Conservation (phyloP, 2,113 vertebrate species). For the Ameiurus melas region DNA sequence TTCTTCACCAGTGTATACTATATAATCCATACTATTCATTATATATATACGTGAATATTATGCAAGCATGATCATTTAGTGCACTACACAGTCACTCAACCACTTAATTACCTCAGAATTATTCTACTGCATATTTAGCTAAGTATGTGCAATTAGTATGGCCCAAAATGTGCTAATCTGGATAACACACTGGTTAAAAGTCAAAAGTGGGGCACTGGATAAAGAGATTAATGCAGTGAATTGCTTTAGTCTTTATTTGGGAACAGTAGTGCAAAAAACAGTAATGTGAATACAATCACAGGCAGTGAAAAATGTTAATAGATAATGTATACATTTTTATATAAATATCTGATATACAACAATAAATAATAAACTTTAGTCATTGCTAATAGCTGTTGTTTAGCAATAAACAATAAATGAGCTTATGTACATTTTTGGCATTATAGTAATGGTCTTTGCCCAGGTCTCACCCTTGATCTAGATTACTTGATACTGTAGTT, state of each 20-base stretch:
- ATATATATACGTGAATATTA: neutral
- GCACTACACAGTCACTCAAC: neutral
- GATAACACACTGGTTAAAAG: neutral
- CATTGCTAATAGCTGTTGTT: neutral
- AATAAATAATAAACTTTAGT: neutral
- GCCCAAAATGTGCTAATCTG: too few species aligned
- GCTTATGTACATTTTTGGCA: too few species aligned
- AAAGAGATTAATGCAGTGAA: neutral
- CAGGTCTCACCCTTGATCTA: neutral
- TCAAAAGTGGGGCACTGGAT: neutral
- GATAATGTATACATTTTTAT: too few species aligned
- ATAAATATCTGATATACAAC: neutral
- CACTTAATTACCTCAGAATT: neutral
- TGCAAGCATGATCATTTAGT: neutral
- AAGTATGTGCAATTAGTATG: too few species aligned
- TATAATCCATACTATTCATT: neutral
- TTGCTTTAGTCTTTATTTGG: neutral
- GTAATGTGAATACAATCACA: neutral
- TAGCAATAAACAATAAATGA: too few species aligned
- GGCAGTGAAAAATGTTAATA: too few species aligned
- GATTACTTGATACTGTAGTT: neutral
- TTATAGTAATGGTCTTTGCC: too few species aligned
- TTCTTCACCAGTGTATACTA: neutral
- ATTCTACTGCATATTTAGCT: neutral
- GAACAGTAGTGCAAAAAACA: neutral